Evolutionary conservation across 64 coral and sea anemone genomes (phyloP).

Genomic region (Montipora efflorescens): DNA sequence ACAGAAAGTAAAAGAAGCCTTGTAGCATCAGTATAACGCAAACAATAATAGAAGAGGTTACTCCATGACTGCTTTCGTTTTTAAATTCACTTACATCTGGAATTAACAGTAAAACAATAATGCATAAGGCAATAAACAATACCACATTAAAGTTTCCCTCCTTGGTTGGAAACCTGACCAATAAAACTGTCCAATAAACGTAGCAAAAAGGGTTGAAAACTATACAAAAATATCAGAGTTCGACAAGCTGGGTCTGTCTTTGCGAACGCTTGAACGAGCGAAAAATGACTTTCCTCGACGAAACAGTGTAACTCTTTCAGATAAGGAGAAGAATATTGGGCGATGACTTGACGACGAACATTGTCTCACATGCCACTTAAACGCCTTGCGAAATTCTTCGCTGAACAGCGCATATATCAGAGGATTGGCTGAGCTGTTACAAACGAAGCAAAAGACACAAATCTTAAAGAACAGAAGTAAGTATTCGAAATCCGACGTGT

Average conservation of each 20-base stretch:
- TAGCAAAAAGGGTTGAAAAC: neutral
- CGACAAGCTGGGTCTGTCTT: conserved; percentile 15
- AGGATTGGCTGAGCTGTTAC: conserved; percentile 94
- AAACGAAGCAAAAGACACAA: conserved; percentile 84
- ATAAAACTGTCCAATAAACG: neutral
- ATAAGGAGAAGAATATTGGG: conserved; percentile 14
- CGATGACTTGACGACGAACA: conserved; percentile 24
- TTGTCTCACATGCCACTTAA: conserved; percentile 72
- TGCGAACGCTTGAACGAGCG: neutral
- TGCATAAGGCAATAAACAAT: neutral
- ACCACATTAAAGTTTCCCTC: neutral
- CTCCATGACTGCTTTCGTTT: neutral
- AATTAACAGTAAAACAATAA: neutral
- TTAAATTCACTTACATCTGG: too few species aligned
- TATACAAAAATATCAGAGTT: conserved; percentile 29
- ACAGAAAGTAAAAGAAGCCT: neutral
- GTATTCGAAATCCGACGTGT: conserved; percentile 67
- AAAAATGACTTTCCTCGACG: neutral
- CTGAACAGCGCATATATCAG: conserved; percentile 90
- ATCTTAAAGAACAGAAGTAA: conserved; percentile 84
- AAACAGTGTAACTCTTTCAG: conserved; percentile 47
- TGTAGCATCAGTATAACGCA: neutral
- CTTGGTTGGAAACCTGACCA: neutral
- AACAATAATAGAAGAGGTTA: neutral
- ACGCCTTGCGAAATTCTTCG: conserved; percentile 87